These are phyloP conservation scores for Elachura formosa DNA, from an alignment of 2,113 vertebrate genomes.

Conservation along the genomic window DNA sequence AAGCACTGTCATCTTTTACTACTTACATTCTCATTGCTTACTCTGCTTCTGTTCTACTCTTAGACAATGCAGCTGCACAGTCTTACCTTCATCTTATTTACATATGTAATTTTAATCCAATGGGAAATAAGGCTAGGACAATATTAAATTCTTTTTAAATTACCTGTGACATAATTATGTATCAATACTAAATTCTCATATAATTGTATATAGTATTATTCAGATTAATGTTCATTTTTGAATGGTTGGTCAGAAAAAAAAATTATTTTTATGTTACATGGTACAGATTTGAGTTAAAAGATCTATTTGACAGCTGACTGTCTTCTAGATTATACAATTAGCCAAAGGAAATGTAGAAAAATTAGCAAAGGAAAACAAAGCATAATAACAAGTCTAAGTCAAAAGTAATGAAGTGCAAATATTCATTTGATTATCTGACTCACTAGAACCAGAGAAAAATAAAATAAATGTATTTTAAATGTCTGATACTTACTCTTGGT, in stretches of 20 bases:
- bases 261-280: background rate
- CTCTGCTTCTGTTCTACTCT: background rate
- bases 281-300: background rate
- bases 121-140: background rate
- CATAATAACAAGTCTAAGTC: background rate
- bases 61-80: background rate
- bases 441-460: background rate
- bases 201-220: background rate
- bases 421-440: background rate
- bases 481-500: conserved; percentile 80
- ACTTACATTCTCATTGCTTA: background rate
- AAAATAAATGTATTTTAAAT: background rate
- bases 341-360: background rate
- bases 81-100: background rate
- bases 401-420: background rate
- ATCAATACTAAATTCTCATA: background rate
- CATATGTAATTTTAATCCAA: background rate
- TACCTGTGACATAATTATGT: background rate
- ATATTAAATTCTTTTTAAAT: background rate
- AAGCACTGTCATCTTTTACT: background rate
- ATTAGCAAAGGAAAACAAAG: background rate
- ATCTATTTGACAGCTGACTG: background rate
- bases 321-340: background rate
- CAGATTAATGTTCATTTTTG: background rate
- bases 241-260: background rate